phyloP scores from a whole-genome alignment of 2,888 invertebrate genomes.

The Acanthosoma haemorrhoidale region DNA sequence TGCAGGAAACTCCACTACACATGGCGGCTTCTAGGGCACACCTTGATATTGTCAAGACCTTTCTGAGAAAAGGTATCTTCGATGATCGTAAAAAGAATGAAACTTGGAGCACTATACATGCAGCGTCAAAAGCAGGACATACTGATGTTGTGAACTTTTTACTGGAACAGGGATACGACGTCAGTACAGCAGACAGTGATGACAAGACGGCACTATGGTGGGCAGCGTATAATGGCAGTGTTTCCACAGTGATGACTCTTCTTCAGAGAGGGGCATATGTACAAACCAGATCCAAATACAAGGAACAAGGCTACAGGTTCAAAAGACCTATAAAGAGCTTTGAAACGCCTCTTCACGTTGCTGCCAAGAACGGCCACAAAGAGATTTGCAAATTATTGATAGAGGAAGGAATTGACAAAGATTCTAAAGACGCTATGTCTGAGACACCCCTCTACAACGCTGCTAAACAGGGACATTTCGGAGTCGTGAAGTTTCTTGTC shows the following conservation, averaged over 20 bases:
- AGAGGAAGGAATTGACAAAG: not conserved
- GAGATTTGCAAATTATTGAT: not conserved
- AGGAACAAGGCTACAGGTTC: not conserved
- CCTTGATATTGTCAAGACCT: not conserved
- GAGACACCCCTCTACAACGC: not conserved
- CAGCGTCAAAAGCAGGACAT: not conserved
- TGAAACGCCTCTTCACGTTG: not conserved
- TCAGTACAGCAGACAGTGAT: not conserved
- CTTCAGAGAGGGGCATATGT: not conserved
- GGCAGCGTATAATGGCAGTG: not conserved
- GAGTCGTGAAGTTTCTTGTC: not conserved
- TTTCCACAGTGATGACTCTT: not conserved
- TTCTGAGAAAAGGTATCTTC: not conserved
- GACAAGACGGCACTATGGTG: not conserved
- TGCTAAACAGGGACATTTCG: not conserved
- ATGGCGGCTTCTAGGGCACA: not conserved
- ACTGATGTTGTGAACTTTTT: not conserved
- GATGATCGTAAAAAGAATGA: not conserved
- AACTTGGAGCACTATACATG: slow-evolving; percentile 11
- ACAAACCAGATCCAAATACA: not conserved
- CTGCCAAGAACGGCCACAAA: not conserved
- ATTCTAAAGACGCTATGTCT: not conserved
- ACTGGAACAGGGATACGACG: not conserved
- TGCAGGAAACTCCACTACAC: not conserved
- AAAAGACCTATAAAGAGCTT: not conserved